These are phyloP conservation scores for Pteronura brasiliensis DNA, from an alignment of 2,113 vertebrate species.

Conservation along the genomic window DNA sequence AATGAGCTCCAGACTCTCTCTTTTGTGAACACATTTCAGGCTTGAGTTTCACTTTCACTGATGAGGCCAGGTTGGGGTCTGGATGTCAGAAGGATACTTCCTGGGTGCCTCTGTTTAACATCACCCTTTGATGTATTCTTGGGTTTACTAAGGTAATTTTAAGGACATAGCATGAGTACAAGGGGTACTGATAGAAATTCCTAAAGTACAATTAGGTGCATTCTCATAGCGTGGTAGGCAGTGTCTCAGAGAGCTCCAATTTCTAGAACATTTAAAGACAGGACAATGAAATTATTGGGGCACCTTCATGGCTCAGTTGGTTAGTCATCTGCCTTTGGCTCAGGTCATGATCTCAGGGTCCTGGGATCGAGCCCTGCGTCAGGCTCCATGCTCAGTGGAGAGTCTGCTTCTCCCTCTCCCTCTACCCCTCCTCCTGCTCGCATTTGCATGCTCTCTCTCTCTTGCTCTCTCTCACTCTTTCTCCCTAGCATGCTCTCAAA, in stretches of 20 bases:
- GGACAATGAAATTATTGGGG: slow-evolving; percentile 43
- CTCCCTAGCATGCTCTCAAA: neutral
- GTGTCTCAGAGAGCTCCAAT: slow-evolving; percentile 58
- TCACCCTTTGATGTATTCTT: neutral
- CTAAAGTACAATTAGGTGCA: slow-evolving; percentile 16
- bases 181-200: slow-evolving; percentile 18
- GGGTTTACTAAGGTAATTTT: neutral
- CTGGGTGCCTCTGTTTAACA: neutral
- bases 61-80: neutral
- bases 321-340: neutral
- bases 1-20: neutral
- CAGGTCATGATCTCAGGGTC: neutral
- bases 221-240: neutral
- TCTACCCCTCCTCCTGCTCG: neutral
- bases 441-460: neutral
- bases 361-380: no score
- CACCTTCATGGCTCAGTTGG: neutral
- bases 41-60: neutral
- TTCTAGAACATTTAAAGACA: slow-evolving; percentile 68
- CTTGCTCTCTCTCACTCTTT: neutral
- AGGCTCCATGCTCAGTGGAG: no score
- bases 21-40: neutral
- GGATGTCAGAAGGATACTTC: neutral
- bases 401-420: neutral
- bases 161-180: neutral